phyloP scores from a whole-genome alignment of 2,888 invertebrate species.

The Sabellastarte sp. region DNA sequence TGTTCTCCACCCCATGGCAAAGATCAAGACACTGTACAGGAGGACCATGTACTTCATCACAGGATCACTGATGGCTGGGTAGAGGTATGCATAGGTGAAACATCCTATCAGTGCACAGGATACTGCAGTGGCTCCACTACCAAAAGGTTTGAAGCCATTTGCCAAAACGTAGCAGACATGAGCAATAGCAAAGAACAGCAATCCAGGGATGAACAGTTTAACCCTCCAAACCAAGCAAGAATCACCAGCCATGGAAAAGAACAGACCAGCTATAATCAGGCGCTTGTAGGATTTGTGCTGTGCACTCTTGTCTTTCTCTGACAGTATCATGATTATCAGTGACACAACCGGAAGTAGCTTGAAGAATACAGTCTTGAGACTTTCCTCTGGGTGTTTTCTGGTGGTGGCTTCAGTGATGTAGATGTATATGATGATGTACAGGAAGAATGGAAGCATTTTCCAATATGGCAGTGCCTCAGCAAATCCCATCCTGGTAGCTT shows the following conservation, averaged over 20 bases:
- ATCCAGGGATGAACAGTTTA: constrained; percentile 3
- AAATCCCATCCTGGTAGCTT: too few species aligned
- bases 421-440: background rate
- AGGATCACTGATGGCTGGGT: background rate
- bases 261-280: background rate
- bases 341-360: background rate
- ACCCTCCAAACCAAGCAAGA: background rate
- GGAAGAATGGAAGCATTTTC: background rate
- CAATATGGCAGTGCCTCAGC: background rate
- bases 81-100: background rate
- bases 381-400: background rate
- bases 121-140: background rate
- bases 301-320: background rate
- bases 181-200: constrained; percentile 3
- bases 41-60: background rate
- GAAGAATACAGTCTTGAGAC: background rate
- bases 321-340: background rate
- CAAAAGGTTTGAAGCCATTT: background rate
- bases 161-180: background rate
- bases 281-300: background rate
- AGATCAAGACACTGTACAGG: background rate
- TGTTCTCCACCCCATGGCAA: background rate
- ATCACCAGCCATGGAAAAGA: constrained; percentile 5
- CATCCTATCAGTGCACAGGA: background rate
- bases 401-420: background rate